Evolutionary conservation across 1,140 invertebrate genomes (phyloP), one percentile per base, ranked within the genome.

Genomic region (Drosophila albomicans): DNA sequence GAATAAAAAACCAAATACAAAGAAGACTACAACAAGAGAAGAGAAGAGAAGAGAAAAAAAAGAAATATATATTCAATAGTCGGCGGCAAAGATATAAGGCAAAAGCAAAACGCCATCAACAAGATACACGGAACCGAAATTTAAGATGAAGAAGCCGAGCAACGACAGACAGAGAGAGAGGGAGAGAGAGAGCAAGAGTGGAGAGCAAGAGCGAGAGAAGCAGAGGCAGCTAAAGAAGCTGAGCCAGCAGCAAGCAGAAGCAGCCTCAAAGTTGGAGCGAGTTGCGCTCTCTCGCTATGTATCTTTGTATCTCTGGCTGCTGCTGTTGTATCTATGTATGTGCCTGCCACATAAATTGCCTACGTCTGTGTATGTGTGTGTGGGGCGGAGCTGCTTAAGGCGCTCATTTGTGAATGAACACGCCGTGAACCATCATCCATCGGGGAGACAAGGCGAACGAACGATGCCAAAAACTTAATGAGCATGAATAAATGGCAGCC

Each of bases 361-460:
- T 80, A 67, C 72, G 45, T 49, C 45, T 78, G 15, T 11, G 63
- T 64, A 32, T 89, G 58, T 74, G 62, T 71, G 46, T 71, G 73
- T 91, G 87, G 87, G 87, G 87, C 87, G 87, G 87, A 91, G 87
- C 87, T 91, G 87, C 87, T 91, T 91, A 79, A 88, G 87, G 87
- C 87, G 78, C 87, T 91, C 87, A 91, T 91, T 91, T 91, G 87
- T 91, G 87, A 91, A 91, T 91, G 87, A 91, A 91, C 86, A 86
- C 86, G 78, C 63, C 76, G 81, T 74, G 81, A 89, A 89, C 81
- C 38, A 49, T 7, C 38, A 25, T 25, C 20, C 20, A 25, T 25
- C 70, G 35, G 35, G 35, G 35, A 46, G 56, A 65, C 72, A 64
- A 66, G 75, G 54, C 6, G 32, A 70, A 62, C 70, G 57, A 46